These are phyloP conservation scores for Cheilinus undulatus DNA, from an alignment of 2,113 vertebrate species.

Conservation along the genomic window DNA sequence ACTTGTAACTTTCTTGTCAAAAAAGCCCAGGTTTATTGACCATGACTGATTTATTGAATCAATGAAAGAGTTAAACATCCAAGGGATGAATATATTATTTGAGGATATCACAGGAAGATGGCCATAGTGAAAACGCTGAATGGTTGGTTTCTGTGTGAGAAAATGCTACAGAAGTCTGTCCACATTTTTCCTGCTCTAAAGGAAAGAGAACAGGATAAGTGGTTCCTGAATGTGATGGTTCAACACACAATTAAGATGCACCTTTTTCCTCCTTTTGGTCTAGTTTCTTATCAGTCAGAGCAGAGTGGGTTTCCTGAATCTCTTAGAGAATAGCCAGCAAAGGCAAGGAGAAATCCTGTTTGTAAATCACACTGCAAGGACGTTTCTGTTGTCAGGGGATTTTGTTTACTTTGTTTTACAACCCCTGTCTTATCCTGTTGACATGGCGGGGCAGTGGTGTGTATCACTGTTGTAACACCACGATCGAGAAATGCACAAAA, in stretches of 20 bases:
- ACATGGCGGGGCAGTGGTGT: conserved; percentile 60
- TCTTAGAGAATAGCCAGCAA: conserved; percentile 70
- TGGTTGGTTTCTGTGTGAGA: conserved; percentile 57
- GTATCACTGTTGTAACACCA: conserved; percentile 62
- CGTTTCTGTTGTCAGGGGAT: conserved; percentile 58
- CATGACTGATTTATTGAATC: too few relatives aligned
- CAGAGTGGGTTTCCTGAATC: conserved; percentile 74
- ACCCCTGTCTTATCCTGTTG: conserved; percentile 75
- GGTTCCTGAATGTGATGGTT: conserved; percentile 52
- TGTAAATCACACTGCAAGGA: conserved; percentile 75
- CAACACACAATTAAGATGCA: conserved; percentile 35
- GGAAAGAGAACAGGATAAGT: conserved; percentile 41
- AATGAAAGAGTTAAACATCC: too few relatives aligned
- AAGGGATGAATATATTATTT: too few relatives aligned
- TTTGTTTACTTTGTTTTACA: conserved; percentile 79
- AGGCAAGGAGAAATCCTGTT: conserved; percentile 75
- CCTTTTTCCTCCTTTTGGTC: conserved; percentile 42
- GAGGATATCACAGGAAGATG: neutral
- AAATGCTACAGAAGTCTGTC: conserved; percentile 33
- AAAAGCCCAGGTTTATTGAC: too few relatives aligned
- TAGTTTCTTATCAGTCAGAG: conserved; percentile 70
- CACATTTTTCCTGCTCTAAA: conserved; percentile 56
- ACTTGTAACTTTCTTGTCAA: too few relatives aligned
- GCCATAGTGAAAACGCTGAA: neutral
- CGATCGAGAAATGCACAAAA: conserved; percentile 28